Conservation (phyloP, 1,140 invertebrate species). For the Drosophila serrata region DNA sequence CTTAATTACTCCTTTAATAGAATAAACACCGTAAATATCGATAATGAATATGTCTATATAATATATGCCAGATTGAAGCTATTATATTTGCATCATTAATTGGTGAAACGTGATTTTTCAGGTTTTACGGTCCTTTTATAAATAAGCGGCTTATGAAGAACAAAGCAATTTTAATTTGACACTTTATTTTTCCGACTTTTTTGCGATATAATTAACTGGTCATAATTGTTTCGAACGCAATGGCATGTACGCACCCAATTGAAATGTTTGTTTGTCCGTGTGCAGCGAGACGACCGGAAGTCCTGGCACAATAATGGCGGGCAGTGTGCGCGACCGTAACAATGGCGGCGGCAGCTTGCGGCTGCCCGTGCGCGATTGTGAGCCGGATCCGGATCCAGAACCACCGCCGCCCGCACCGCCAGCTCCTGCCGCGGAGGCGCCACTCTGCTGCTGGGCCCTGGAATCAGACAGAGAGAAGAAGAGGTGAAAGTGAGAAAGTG, state of each 20-base stretch:
- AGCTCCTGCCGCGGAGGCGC: conserved; percentile 88
- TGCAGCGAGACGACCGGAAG: conserved; percentile 94
- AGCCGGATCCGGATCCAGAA: conserved; percentile 57
- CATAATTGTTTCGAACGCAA: conserved; percentile 4
- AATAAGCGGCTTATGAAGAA: conserved; percentile 2
- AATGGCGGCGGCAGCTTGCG: conserved; percentile 89
- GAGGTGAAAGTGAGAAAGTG: conserved; percentile 23
- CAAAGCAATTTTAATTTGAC: conserved; percentile 1
- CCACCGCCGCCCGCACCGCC: conserved; percentile 86
- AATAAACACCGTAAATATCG: background rate
- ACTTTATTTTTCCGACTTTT: background rate
- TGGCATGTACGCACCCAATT: conserved; percentile 73
- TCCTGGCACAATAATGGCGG: conserved; percentile 95
- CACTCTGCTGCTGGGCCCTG: conserved; percentile 79
- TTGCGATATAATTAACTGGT: conserved; percentile 7
- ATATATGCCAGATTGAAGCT: too few relatives aligned
- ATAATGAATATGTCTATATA: background rate
- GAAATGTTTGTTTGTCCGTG: conserved; percentile 87
- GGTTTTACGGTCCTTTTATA: background rate
- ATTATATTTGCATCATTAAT: conserved; percentile 10
- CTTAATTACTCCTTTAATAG: background rate
- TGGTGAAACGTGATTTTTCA: conserved; percentile 7
- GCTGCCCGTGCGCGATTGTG: conserved; percentile 82
- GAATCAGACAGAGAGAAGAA: conserved; percentile 32
- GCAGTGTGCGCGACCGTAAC: conserved; percentile 93